These are phyloP conservation scores for Battus philenor DNA, from an alignment of 1,140 invertebrate species.

Conservation along the genomic window DNA sequence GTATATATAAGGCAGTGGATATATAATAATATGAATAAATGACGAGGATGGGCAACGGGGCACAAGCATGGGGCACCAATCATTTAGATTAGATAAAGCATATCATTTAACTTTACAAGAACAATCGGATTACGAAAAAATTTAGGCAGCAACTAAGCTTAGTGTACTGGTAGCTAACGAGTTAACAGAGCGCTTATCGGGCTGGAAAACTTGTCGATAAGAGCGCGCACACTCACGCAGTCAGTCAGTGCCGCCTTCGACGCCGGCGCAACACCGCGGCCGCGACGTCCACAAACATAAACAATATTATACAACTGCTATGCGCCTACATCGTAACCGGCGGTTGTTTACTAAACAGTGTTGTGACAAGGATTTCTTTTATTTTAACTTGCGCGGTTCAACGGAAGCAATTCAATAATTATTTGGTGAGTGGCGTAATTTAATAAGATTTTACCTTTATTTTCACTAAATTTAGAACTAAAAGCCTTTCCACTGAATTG, in stretches of 20 bases:
- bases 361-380: conserved; percentile 50
- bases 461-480: too few species aligned
- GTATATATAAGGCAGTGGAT: too few species aligned
- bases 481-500: too few species aligned
- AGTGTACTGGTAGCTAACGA: not conserved
- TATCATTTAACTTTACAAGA: not conserved
- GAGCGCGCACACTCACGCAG: conserved; percentile 38
- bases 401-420: conserved; percentile 20
- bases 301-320: conserved; percentile 55
- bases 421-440: conserved; percentile 19
- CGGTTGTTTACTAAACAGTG: conserved; percentile 60
- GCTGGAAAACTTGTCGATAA: conserved; percentile 56
- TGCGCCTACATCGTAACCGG: conserved; percentile 36
- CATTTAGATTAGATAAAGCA: too few species aligned
- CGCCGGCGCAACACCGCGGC: conserved; percentile 39
- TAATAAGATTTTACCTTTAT: too few species aligned
- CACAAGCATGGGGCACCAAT: too few species aligned
- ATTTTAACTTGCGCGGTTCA: conserved; percentile 36
- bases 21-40: too few species aligned
- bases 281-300: conserved; percentile 35
- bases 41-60: too few species aligned
- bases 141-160: conserved; percentile 1
- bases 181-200: conserved; percentile 51
- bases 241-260: conserved; percentile 40
- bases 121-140: not conserved